Evolutionary conservation across 2,113 vertebrate species (phyloP).

Genomic region (Coturnix japonica): DNA sequence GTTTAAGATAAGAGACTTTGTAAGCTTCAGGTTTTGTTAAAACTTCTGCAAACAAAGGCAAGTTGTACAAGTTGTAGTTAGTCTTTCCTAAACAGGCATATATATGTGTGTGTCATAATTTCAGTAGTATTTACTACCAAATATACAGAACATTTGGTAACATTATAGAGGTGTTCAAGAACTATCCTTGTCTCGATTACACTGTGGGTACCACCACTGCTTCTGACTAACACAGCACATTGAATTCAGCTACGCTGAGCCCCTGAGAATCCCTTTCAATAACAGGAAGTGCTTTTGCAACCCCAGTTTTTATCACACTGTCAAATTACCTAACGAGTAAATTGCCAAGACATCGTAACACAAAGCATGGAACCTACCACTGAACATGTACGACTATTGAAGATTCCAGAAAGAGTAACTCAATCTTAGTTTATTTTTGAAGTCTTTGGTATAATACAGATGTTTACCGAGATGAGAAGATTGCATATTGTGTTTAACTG

Average conservation of each 20-base stretch:
- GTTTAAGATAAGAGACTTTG: conserved; percentile 1
- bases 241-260: background rate
- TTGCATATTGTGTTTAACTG: too few species aligned
- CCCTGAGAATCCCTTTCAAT: background rate
- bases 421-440: background rate
- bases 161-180: background rate
- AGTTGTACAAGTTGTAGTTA: background rate
- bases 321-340: background rate
- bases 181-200: background rate
- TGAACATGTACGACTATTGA: background rate
- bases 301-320: background rate
- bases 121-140: background rate
- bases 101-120: background rate
- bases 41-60: background rate
- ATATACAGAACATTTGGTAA: background rate
- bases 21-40: background rate
- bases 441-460: background rate
- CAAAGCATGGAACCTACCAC: background rate
- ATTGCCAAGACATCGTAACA: background rate
- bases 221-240: background rate
- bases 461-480: background rate
- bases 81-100: background rate
- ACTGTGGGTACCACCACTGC: background rate
- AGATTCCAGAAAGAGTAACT: background rate
- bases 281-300: background rate